Evolutionary conservation across 1,140 invertebrate genomes (phyloP), one percentile per base, ranked within the genome.

Genomic region (Zaprionus ghesquierei): DNA sequence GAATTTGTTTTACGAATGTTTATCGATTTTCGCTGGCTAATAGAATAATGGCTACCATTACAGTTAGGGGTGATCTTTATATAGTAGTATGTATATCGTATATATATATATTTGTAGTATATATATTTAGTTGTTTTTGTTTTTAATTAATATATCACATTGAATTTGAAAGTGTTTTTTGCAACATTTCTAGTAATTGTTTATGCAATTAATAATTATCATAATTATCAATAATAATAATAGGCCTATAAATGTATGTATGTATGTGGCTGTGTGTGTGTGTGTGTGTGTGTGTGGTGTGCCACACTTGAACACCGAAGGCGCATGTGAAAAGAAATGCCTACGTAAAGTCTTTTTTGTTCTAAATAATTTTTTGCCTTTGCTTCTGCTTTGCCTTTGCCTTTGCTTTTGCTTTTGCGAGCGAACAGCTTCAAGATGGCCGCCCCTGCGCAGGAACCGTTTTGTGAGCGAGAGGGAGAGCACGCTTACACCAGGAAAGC

Each of bases 131-230:
- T 75, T n/a, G n/a, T n/a, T n/a, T n/a, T n/a, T n/a, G 63, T 77
- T 80, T 82, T 85, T 80, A 85, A 81, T 86, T 86, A 86, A 72
- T 87, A 87, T 87, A 87, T 87, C 84, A 87, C 82, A 89, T 87
- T 89, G 84, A 87, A 89, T 79, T 89, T 87, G 84, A 87, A 87
- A 87, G 84, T 87, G 84, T 87, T 75, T 80, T 72, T 66, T 75
- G 79, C 79, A 87, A 89, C 84, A 87, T 89, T 87, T 87, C 84
- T 87, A 87, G 84, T 87, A 82, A 84, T 73, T 76, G 72, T 84
- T n/a, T 78, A 55, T 75, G 33, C 50, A 75, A 54, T 53, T 53
- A 49, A 49, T 65, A 56, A 29, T 79, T 75, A 69, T 81, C 62
- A 44, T 59, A 75, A 55, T 50, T 56, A 46, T 63, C 27, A 75